Evolutionary conservation across 2,113 vertebrate species (phyloP).

Genomic region (Ptilorrhoa leucosticta): DNA sequence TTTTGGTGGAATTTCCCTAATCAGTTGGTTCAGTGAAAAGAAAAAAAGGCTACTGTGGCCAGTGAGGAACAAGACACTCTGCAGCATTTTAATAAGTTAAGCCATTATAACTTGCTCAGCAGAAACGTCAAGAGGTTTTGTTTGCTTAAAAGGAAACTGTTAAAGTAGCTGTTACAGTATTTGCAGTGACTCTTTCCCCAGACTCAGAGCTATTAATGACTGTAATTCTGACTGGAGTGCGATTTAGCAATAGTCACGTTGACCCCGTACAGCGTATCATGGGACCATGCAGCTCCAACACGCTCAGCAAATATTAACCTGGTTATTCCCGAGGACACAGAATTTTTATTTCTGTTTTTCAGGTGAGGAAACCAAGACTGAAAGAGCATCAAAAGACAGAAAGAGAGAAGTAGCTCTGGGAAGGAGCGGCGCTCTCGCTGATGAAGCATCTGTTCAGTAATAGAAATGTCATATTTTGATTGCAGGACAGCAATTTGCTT

Average conservation of each 20-base stretch:
- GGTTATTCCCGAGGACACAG: neutral
- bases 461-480: slow-evolving; percentile 19
- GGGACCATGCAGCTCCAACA: slow-evolving; percentile 30
- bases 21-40: neutral
- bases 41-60: neutral
- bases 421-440: rapidly evolving
- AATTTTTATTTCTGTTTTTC: neutral
- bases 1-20: slow-evolving; percentile 42
- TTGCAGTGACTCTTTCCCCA: slow-evolving; percentile 61
- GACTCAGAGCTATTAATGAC: slow-evolving; percentile 51
- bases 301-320: slow-evolving; percentile 62
- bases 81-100: slow-evolving; percentile 38
- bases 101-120: slow-evolving; percentile 19
- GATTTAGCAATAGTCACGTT: slow-evolving; percentile 65
- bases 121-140: slow-evolving; percentile 34
- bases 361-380: neutral
- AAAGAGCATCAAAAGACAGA: neutral
- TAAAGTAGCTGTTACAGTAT: slow-evolving; percentile 51
- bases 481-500: slow-evolving; percentile 37
- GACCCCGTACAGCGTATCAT: slow-evolving; percentile 20
- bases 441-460: neutral
- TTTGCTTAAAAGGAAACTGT: slow-evolving; percentile 57
- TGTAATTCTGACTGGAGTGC: slow-evolving; percentile 52
- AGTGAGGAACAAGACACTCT: neutral
- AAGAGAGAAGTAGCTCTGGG: neutral